phyloP scores from a whole-genome alignment of 2,113 vertebrate genomes.

The Melanotaenia duboulayi region DNA sequence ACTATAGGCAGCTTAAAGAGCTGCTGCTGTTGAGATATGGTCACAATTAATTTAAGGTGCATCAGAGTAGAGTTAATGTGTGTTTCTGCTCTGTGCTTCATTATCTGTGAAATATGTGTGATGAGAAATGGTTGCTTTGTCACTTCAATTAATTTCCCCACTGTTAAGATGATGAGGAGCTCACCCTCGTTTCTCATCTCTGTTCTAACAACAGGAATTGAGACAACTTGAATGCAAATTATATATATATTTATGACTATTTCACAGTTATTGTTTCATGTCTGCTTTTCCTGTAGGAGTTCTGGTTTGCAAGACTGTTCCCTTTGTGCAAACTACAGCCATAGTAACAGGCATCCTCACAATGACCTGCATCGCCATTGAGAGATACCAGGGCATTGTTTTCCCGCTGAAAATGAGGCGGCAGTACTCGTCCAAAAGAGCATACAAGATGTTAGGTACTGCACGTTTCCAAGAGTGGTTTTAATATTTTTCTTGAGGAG shows the following conservation, averaged over 20 bases:
- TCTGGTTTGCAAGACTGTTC: constrained; percentile 86
- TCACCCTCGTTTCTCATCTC: not conserved
- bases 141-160: not conserved
- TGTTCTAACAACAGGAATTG: not conserved
- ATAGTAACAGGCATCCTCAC: constrained; percentile 87
- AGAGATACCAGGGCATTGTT: constrained; percentile 87
- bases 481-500: not conserved
- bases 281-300: constrained; percentile 73
- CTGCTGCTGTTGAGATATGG: not conserved
- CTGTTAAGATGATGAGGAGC: not conserved
- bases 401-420: constrained; percentile 85
- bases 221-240: not conserved
- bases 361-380: constrained; percentile 88
- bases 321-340: constrained; percentile 87
- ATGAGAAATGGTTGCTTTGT: not conserved
- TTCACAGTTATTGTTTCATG: not conserved
- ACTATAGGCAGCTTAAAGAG: constrained; percentile 5
- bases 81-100: not conserved
- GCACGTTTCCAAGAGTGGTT: not conserved
- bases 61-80: not conserved
- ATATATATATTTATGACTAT: not conserved
- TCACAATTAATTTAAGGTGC: constrained; percentile 13
- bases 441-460: constrained; percentile 85
- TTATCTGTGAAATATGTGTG: not conserved
- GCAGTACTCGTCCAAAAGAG: constrained; percentile 83